Conservation (phyloP, 2,888 invertebrate genomes). For the Arenicola marina region DNA sequence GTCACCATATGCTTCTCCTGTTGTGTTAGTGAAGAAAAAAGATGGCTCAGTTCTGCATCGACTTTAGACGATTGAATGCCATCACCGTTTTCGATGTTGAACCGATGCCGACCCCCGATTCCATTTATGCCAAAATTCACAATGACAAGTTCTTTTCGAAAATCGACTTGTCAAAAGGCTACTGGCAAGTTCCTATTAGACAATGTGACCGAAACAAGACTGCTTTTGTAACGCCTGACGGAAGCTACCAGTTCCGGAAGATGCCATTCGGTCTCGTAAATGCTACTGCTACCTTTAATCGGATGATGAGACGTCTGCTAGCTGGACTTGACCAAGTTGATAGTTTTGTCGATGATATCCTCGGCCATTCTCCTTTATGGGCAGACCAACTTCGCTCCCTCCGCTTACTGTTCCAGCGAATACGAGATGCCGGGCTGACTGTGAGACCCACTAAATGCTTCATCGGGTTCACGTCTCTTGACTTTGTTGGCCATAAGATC, state of each 20-base stretch:
- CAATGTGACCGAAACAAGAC: neutral
- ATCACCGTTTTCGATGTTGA: slow-evolving; percentile 8
- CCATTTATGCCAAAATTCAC: neutral
- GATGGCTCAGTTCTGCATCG: slow-evolving; percentile 3
- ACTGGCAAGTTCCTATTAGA: slow-evolving; percentile 4
- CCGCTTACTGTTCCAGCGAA: neutral
- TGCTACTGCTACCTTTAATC: neutral
- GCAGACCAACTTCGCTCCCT: neutral
- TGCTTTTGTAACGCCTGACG: slow-evolving; percentile 5
- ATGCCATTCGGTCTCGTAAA: slow-evolving; percentile 10
- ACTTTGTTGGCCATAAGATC: neutral
- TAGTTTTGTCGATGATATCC: slow-evolving; percentile 2
- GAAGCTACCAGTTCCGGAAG: neutral
- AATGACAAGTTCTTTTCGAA: neutral
- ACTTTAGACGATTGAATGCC: neutral
- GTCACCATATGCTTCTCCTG: neutral
- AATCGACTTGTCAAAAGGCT: slow-evolving; percentile 3
- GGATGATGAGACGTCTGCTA: slow-evolving; percentile 3
- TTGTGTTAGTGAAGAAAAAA: neutral
- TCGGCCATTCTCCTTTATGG: neutral
- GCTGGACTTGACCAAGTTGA: neutral
- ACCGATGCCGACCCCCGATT: neutral
- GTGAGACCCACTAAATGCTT: neutral
- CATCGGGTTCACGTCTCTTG: neutral
- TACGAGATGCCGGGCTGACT: neutral